phyloP scores from a whole-genome alignment of 2,888 invertebrate genomes.

The Augiades crinisus region DNA sequence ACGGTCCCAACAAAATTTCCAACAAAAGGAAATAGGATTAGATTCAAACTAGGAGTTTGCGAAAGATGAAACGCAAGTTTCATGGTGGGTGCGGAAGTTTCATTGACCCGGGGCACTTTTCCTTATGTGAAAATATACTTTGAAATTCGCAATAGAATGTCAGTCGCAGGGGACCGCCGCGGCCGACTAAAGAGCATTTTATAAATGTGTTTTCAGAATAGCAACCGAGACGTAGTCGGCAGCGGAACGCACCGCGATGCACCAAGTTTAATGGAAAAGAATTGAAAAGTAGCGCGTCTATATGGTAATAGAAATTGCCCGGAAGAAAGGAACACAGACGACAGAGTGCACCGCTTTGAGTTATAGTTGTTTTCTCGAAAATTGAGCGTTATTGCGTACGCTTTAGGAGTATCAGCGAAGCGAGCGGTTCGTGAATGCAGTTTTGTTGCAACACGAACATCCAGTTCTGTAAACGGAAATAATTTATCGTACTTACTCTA shows the following conservation, averaged over 20 bases:
- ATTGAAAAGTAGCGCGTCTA: slow-evolving; percentile 81
- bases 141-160: slow-evolving; percentile 73
- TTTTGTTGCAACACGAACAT: slow-evolving; percentile 61
- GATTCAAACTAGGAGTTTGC: slow-evolving; percentile 24
- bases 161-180: slow-evolving; percentile 69
- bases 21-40: slow-evolving; percentile 20
- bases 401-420: slow-evolving; percentile 50
- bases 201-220: slow-evolving; percentile 77
- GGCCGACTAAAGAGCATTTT: slow-evolving; percentile 76
- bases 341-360: slow-evolving; percentile 74
- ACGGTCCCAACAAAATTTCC: neutral
- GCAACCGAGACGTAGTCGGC: slow-evolving; percentile 56
- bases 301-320: slow-evolving; percentile 81
- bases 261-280: slow-evolving; percentile 81
- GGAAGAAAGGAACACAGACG: slow-evolving; percentile 78
- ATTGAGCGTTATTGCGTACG: slow-evolving; percentile 76
- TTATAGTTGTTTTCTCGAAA: slow-evolving; percentile 78
- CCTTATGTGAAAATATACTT: slow-evolving; percentile 67
- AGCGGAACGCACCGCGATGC: slow-evolving; percentile 73
- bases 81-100: slow-evolving; percentile 55
- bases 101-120: slow-evolving; percentile 62
- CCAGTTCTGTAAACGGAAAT: slow-evolving; percentile 58
- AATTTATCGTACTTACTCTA: slow-evolving; percentile 47
- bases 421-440: slow-evolving; percentile 38
- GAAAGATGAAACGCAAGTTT: slow-evolving; percentile 45